These are phyloP conservation scores for Chelonia mydas DNA, from an alignment of 2,797 vertebrate genomes.

Conservation along the genomic window DNA sequence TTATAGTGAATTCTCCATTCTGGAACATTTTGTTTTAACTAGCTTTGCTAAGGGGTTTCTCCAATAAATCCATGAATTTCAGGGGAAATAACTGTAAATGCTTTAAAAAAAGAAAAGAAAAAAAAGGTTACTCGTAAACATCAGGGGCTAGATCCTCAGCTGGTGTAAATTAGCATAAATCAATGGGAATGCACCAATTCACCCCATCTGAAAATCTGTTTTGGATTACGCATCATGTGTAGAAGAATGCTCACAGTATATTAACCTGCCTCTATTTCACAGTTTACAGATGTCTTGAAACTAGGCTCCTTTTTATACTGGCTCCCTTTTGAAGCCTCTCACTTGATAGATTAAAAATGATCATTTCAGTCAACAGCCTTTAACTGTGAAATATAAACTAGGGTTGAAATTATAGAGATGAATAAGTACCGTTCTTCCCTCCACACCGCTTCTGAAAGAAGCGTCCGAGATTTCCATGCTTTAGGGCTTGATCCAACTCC, in stretches of 20 bases:
- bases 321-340: constrained; percentile 53
- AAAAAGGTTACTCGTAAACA: not conserved
- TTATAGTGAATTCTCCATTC: constrained; percentile 26
- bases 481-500: not conserved
- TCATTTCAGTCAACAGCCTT: not conserved
- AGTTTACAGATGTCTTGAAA: not conserved
- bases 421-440: not conserved
- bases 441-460: not conserved
- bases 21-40: not conserved
- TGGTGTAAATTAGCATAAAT: not conserved
- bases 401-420: not conserved
- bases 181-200: not conserved
- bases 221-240: not conserved
- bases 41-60: not conserved
- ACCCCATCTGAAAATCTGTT: not conserved
- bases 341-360: constrained; percentile 28
- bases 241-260: not conserved
- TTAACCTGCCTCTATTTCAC: not conserved
- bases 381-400: not conserved
- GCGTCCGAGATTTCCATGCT: not conserved
- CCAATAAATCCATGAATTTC: not conserved
- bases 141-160: not conserved
- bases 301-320: constrained; percentile 25
- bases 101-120: not conserved
- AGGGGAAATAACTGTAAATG: not conserved